A percentile compares a stretch with the other conserved stretches of the same genome.
Conservation (phyloP, 2,888 invertebrate species). For the Zeuzera pyrina region DNA sequence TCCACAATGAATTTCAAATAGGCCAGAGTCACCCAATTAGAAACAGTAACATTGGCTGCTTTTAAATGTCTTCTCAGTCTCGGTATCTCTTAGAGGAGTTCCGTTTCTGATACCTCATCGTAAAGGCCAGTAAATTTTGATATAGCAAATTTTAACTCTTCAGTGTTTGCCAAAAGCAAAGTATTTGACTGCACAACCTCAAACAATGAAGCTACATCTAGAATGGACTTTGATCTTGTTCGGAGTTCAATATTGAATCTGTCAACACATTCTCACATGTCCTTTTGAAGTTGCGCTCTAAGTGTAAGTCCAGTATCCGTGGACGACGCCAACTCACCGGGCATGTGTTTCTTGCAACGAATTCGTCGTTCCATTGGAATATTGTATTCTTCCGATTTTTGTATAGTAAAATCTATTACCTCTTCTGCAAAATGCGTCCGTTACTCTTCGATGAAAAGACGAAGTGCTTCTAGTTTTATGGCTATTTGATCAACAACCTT, state of each 20-base stretch:
- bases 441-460: slow-evolving; percentile 8
- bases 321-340: slow-evolving; percentile 4
- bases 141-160: slow-evolving; percentile 9
- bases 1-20: slow-evolving; percentile 5
- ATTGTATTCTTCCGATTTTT: slow-evolving; percentile 6
- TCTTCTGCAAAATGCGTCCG: slow-evolving; percentile 2
- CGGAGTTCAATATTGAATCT: slow-evolving; percentile 7
- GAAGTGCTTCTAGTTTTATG: slow-evolving; percentile 10
- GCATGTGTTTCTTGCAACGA: slow-evolving; percentile 7
- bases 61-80: slow-evolving; percentile 5
- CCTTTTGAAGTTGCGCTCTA: slow-evolving; percentile 9
- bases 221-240: slow-evolving; percentile 3
- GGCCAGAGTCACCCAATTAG: slow-evolving; percentile 1
- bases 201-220: slow-evolving; percentile 11
- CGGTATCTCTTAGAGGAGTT: slow-evolving; percentile 7
- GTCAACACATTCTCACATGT: slow-evolving; percentile 10
- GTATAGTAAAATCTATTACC: slow-evolving; percentile 3
- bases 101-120: slow-evolving; percentile 8
- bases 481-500: slow-evolving; percentile 8
- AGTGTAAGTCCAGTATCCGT: slow-evolving; percentile 8
- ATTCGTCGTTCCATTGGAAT: slow-evolving; percentile 4
- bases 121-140: slow-evolving; percentile 7
- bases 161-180: slow-evolving; percentile 10
- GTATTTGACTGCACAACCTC: slow-evolving; percentile 11
- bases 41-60: slow-evolving; percentile 3